A percentile compares a stretch with the other conserved stretches of the same genome.
Conservation (phyloP, 1,140 invertebrate species). For the Cydia amplana region DNA sequence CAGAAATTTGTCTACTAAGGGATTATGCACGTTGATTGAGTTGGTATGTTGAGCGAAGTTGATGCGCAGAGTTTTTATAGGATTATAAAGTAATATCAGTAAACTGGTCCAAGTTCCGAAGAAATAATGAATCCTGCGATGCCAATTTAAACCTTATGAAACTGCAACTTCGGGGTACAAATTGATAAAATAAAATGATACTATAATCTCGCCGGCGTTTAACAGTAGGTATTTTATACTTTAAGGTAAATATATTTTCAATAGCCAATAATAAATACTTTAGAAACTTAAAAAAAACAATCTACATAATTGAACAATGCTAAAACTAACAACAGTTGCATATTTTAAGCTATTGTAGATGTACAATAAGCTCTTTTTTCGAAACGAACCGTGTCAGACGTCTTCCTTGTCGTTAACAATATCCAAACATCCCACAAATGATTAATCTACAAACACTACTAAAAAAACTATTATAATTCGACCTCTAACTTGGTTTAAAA, state of each 20-base stretch:
- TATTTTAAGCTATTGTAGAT: not conserved
- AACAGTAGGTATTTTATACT: too few relatives aligned
- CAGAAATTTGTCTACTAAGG: constrained; percentile 23
- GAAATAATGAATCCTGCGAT: too few relatives aligned
- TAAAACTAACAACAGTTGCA: not conserved
- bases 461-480: not conserved
- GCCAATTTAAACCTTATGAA: too few relatives aligned
- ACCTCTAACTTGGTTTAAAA: not conserved
- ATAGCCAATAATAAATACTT: too few relatives aligned
- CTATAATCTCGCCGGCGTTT: too few relatives aligned
- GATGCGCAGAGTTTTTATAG: not conserved
- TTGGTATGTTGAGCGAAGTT: not conserved
- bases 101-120: not conserved
- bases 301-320: not conserved
- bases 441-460: not conserved
- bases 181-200: too few relatives aligned
- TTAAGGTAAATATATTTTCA: too few relatives aligned
- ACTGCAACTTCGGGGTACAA: too few relatives aligned
- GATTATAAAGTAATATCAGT: not conserved
- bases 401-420: constrained; percentile 24
- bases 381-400: constrained; percentile 23
- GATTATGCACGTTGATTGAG: constrained; percentile 20
- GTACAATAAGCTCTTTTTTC: not conserved
- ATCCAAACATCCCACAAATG: constrained; percentile 15
- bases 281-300: not conserved